Conservation (phyloP, 2,888 invertebrate genomes). For the Oscheius onirici region DNA sequence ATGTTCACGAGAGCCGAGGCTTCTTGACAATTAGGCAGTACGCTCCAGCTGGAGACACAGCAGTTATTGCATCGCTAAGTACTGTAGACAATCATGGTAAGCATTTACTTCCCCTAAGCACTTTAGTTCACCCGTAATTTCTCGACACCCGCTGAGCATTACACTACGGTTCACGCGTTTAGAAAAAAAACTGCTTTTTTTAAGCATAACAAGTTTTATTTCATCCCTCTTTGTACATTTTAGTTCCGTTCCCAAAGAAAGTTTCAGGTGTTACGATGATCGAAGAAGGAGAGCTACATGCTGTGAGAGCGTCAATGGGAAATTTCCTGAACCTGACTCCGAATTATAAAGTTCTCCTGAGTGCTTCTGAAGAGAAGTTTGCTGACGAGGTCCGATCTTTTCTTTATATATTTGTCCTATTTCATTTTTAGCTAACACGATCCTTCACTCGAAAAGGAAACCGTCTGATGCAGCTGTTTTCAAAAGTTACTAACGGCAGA, state of each 20-base stretch:
- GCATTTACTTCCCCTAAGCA: no score
- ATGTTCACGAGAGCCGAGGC: conserved; percentile 49
- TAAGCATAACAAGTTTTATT: no score
- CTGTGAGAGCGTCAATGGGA: conserved; percentile 38
- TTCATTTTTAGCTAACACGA: conserved; percentile 37
- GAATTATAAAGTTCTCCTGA: conserved; percentile 31
- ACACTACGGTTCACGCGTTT: no score
- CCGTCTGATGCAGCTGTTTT: conserved; percentile 48
- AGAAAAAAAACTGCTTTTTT: no score
- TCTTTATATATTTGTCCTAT: background rate
- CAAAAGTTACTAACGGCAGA: conserved; percentile 40
- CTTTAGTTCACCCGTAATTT: no score
- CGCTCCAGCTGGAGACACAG: conserved; percentile 37
- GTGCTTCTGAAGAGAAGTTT: conserved; percentile 13
- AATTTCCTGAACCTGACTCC: conserved; percentile 42
- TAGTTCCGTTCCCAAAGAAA: no score
- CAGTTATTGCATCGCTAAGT: conserved; percentile 41
- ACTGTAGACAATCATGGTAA: conserved; percentile 47
- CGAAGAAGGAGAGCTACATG: conserved; percentile 49
- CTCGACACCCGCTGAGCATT: no score
- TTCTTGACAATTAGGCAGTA: conserved; percentile 58
- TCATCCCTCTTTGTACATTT: background rate
- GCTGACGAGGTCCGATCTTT: conserved; percentile 34
- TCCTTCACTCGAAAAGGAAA: conserved; percentile 50
- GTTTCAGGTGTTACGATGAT: conserved; percentile 49